These are phyloP conservation scores for Zygothrica quintamaculata DNA, from an alignment of 2,888 invertebrate genomes.

Conservation along the genomic window DNA sequence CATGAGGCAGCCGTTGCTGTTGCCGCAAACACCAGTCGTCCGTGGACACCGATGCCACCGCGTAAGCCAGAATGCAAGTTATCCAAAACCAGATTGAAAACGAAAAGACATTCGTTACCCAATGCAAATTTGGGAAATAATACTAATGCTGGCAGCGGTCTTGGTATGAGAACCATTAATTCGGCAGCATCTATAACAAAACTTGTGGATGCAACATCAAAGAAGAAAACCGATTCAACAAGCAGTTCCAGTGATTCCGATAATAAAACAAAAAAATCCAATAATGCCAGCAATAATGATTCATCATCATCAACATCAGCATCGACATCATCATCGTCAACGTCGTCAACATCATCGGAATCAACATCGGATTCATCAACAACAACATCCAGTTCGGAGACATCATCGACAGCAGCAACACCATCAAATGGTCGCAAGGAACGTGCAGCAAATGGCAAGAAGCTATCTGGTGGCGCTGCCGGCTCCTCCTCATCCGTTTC, in stretches of 20 bases:
- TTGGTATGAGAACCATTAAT: neutral
- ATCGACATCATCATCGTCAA: constrained; percentile 43
- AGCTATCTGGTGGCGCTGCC: constrained; percentile 2
- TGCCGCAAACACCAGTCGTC: constrained; percentile 59
- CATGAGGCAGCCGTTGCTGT: constrained; percentile 51
- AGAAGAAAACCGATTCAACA: constrained; percentile 27
- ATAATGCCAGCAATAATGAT: constrained; percentile 25
- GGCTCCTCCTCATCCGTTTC: constrained; percentile 37
- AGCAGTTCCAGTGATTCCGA: constrained; percentile 48
- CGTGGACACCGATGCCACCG: constrained; percentile 70
- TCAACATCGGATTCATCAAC: constrained; percentile 43
- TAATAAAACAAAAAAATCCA: constrained; percentile 28
- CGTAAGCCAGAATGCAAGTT: constrained; percentile 57
- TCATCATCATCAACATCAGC: constrained; percentile 50
- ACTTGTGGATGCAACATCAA: constrained; percentile 1
- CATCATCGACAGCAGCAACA: constrained; percentile 42
- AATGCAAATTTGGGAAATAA: neutral
- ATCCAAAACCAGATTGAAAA: constrained; percentile 36
- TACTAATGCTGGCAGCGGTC: neutral
- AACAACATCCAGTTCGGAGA: constrained; percentile 35
- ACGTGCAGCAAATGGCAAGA: constrained; percentile 55
- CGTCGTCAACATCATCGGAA: constrained; percentile 35
- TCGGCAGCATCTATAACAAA: constrained; percentile 3
- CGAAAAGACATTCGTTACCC: constrained; percentile 43
- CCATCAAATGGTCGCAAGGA: constrained; percentile 10